Conservation (phyloP, 1,140 invertebrate species). For the Hylyphantes graminicola region DNA sequence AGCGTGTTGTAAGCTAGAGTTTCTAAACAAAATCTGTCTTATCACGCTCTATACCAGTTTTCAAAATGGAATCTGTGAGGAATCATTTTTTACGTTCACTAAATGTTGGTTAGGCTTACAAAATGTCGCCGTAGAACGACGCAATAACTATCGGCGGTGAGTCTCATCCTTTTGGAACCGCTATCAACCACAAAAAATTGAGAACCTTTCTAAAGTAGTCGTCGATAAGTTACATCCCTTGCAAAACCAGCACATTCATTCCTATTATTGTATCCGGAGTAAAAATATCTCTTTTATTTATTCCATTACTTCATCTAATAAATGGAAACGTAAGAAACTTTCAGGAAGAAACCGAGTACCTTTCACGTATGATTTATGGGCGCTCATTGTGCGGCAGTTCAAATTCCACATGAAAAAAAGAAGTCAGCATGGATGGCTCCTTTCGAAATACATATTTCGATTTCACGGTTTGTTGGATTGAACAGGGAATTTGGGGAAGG, state of each 20-base stretch:
- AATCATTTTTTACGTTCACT: too few species aligned
- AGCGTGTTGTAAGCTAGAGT: too few species aligned
- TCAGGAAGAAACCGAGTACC: constrained; percentile 21
- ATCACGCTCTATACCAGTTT: too few species aligned
- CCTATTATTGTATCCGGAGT: constrained; percentile 14
- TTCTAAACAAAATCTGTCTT: too few species aligned
- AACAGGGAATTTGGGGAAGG: neutral
- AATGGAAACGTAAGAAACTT: constrained; percentile 27
- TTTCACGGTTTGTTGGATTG: constrained; percentile 37
- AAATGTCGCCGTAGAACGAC: too few species aligned
- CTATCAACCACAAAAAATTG: too few species aligned
- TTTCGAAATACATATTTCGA: constrained; percentile 26
- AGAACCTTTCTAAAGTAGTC: too few species aligned
- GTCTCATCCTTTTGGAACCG: too few species aligned
- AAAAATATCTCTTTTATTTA: constrained; percentile 20
- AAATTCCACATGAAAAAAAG: constrained; percentile 4
- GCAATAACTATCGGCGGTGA: too few species aligned
- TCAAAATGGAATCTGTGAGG: too few species aligned
- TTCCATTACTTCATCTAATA: constrained; percentile 38
- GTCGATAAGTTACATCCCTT: too few species aligned
- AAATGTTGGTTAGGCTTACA: too few species aligned
- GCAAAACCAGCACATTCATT: neutral
- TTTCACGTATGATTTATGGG: constrained; percentile 32
- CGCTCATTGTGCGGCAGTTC: constrained; percentile 23
- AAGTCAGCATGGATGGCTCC: neutral